phyloP scores from a whole-genome alignment of 2,797 vertebrate species.

The Helarctos malayanus region DNA sequence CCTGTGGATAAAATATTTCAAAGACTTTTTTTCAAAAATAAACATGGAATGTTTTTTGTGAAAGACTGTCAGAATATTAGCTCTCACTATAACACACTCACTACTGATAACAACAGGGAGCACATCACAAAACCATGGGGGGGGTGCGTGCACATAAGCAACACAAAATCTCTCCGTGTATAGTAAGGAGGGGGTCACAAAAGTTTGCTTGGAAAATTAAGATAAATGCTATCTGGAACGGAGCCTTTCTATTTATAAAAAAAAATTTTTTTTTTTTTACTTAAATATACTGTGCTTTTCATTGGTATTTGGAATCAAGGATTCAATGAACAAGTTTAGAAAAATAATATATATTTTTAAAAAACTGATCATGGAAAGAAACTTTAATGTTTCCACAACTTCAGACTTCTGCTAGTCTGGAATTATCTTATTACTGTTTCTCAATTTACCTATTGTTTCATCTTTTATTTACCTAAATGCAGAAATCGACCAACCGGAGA shows the following conservation, averaged over 20 bases:
- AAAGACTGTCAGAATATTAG: background rate
- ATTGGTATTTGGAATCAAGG: background rate
- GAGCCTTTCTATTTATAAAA: background rate
- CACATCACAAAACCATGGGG: background rate
- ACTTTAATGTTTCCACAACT: background rate
- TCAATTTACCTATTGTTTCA: background rate
- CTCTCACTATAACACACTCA: background rate
- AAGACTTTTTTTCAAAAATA: background rate
- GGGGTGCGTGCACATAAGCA: too few species aligned
- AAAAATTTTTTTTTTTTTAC: background rate
- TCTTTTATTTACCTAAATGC: background rate
- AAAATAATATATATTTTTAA: background rate
- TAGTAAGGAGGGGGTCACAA: background rate
- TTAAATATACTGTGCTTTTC: background rate
- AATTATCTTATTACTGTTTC: background rate
- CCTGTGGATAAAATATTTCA: constrained; percentile 38
- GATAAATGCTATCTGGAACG: background rate
- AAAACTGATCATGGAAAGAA: constrained; percentile 5
- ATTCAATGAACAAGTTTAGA: background rate
- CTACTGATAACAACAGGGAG: background rate
- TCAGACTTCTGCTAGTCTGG: background rate
- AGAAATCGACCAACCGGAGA: background rate
- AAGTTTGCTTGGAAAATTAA: background rate
- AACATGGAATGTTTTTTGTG: background rate
- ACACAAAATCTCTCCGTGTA: background rate